Evolutionary conservation across 2,888 invertebrate species (phyloP), one percentile per base, ranked within the genome.

Genomic region (Lucinisca nassula): DNA sequence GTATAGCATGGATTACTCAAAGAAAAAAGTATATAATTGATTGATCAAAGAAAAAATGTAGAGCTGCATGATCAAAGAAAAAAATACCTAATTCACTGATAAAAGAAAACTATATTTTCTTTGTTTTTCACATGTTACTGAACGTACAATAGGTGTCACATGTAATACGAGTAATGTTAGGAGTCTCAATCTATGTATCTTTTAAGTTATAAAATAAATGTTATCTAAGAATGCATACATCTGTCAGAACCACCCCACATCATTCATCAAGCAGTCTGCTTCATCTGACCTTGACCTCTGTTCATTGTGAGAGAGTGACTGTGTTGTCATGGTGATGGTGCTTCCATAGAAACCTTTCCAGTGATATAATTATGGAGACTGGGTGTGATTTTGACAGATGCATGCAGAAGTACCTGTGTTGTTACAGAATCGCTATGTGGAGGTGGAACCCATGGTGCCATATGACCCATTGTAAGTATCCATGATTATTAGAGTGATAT

Each of bases 391-490:
- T 88, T 90, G 85, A 87, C 88, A 88, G 88, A 74, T 83, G 84
- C 89, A 89, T 90, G 91, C 92, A 87, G 84, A 88, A 73, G 87
- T 82, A 17, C 92, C 92, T 79, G 91, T 90, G 92, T 81, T 92
- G 85, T 91, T 93, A 79, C 94, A 94, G 92, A 92, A 92, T 85
- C 92, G 92, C 6, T 94, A 93, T 77, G 92, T 94, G 58, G 94
- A 95, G 75, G 92, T 94, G 58, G 94, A 94, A 76, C 89, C 90
- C 12, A 92, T 94, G 90, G 91, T 91, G 0, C 94, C 95, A 0
- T 95, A 95, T 85, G 95, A 95, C 82, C 94, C 93, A 79, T 93
- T 93, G 95, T 95, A 93, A 94, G 94, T 93, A 88, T 40, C 32
- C 21, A n/a, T n/a, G n/a, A n/a, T n/a, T n/a, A n/a, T n/a, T n/a